Base-by-base conservation (phyloP, 2,113 vertebrate genomes). In the Trochalopteron elliotii region DNA sequence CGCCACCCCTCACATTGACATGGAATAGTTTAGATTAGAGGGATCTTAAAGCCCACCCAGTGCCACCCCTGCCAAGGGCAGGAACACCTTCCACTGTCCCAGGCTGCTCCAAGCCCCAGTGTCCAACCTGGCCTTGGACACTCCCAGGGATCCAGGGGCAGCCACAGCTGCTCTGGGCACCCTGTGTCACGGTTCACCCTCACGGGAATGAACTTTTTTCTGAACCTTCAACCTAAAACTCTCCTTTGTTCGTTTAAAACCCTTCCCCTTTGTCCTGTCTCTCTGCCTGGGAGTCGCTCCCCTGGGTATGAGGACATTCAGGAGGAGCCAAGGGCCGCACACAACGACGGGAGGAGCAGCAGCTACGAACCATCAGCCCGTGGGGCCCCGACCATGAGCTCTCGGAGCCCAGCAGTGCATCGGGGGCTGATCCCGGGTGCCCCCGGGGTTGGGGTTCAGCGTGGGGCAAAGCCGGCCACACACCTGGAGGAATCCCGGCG, bases 351-450 rank as follows among this genome's bases (percentile, higher is more conserved):
- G 31, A 87, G 49, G 22, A 74, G 65, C 83, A 40, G 80, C 68
- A 23, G 75, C 53, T 7, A 1, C 10, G 0, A 31, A 1, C 33
- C 15, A 1, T 4, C 21, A 6, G 42, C 33, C 67, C 12, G 8
- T 0, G 59, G 16, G 33, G 57, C 21, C 27, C 39, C 7, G 0
- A 12, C 21, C 44, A 15, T 1, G 4, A 0, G 35, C 39, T 20
- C 33, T 5, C 3, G 4, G 57, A 35, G 44, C 61, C 44, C 79
- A 15, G 56, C 64, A 14, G 47, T 1, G 2, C 13, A 2, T 1
- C 18, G 52, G 39, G 75, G 24, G 60, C 50, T 13, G 65, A 25
- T 2, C 39, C 61, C 5, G 3, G 5, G 10, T 31, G 37, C 15
- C 56, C 59, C 40, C 21, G 2, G 19, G 24, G 25, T 0, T 33